Evolutionary conservation across 2,113 vertebrate genomes (phyloP).

Genomic region (Mellivora capensis): DNA sequence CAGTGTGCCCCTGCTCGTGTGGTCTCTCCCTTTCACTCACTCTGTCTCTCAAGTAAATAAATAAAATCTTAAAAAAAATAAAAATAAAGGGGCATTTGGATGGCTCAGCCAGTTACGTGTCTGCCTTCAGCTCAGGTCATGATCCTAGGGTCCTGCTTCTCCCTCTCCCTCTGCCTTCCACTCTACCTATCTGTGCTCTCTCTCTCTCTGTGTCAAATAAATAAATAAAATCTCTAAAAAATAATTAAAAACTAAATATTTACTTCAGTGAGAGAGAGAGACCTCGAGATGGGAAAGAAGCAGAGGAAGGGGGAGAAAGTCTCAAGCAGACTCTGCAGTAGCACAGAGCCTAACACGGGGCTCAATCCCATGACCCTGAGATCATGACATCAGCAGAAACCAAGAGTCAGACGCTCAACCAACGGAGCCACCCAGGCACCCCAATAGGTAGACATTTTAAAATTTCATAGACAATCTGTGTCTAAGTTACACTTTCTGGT

Average conservation of each 20-base stretch:
- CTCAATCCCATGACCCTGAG: background rate
- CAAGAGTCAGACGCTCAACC: background rate
- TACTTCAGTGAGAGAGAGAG: background rate
- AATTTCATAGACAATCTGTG: too few species aligned
- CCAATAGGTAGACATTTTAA: background rate
- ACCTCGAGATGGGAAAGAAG: background rate
- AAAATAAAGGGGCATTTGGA: too few species aligned
- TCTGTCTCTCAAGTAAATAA: too few species aligned
- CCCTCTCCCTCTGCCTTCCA: too few species aligned
- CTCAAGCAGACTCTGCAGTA: background rate
- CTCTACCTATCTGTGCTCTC: too few species aligned
- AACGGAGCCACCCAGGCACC: background rate
- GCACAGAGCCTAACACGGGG: background rate
- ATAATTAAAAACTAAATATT: background rate
- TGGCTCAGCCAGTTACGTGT: too few species aligned
- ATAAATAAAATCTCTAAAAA: background rate
- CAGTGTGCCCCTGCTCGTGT: too few species aligned
- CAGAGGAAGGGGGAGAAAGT: background rate
- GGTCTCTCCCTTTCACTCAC: too few species aligned
- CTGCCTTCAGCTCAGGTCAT: too few species aligned
- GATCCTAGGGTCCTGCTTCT: too few species aligned
- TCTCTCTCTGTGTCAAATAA: background rate
- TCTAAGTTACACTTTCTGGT: fast-evolving
- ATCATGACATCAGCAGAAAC: background rate
- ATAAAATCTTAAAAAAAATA: too few species aligned